Conservation (phyloP, 2,797 vertebrate species). For the Clarias platycephalus region DNA sequence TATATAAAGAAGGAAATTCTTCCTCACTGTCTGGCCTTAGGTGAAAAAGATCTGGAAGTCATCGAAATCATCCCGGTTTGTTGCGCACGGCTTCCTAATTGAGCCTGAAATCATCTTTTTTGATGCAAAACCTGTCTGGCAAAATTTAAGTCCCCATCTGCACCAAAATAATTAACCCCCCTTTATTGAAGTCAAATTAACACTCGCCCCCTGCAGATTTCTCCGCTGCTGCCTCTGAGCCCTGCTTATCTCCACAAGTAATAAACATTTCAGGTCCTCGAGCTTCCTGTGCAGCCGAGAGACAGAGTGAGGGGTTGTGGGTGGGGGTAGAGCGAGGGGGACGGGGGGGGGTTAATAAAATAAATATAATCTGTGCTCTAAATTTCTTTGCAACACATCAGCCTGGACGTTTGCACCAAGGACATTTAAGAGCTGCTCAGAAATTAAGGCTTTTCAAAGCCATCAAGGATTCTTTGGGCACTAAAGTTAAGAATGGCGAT, state of each 20-base stretch:
- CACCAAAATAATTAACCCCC: slow-evolving; percentile 59
- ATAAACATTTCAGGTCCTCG: slow-evolving; percentile 60
- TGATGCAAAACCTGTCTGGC: slow-evolving; percentile 51
- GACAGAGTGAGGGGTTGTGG: slow-evolving; percentile 19
- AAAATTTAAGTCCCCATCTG: slow-evolving; percentile 55
- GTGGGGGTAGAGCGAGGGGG: not conserved
- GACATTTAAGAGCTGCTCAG: not conserved
- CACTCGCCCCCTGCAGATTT: slow-evolving; percentile 51
- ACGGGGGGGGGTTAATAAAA: slow-evolving; percentile 36
- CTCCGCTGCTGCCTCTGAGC: slow-evolving; percentile 41
- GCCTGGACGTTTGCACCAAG: slow-evolving; percentile 20
- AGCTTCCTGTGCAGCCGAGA: slow-evolving; percentile 43
- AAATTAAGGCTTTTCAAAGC: not conserved
- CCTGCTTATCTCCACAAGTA: slow-evolving; percentile 61
- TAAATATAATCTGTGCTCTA: slow-evolving; percentile 30
- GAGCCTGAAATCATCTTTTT: slow-evolving; percentile 43
- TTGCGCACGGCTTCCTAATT: slow-evolving; percentile 41
- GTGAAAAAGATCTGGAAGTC: not conserved
- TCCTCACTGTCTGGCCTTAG: not conserved
- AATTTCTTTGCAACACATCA: slow-evolving; percentile 28
- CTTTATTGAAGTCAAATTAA: slow-evolving; percentile 62
- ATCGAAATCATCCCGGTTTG: slow-evolving; percentile 34
- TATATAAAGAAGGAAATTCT: too few species aligned
- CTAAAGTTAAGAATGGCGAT: not conserved
- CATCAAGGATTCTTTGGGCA: not conserved